Evolutionary conservation across 2,113 vertebrate genomes (phyloP).

Genomic region (Zosterops japonicus): DNA sequence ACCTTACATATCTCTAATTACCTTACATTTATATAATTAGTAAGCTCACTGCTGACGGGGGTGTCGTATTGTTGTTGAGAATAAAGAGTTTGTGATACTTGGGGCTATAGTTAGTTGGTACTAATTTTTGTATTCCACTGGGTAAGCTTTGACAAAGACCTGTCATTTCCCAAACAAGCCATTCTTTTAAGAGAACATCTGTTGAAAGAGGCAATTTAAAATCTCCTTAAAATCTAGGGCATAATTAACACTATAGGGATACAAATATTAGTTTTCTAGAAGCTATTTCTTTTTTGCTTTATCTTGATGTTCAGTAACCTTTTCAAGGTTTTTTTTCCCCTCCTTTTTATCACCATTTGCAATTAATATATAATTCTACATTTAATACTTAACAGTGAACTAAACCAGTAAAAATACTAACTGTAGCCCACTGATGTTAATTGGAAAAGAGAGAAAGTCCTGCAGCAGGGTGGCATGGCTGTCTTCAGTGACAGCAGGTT

Average conservation of each 20-base stretch:
- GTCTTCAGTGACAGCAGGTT: neutral
- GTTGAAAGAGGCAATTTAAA: slow-evolving; percentile 75
- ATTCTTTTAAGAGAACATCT: slow-evolving; percentile 75
- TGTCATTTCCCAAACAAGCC: slow-evolving; percentile 71
- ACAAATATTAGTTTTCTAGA: slow-evolving; percentile 76
- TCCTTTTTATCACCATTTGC: neutral
- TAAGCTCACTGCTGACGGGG: neutral
- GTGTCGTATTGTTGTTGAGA: neutral
- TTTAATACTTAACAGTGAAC: neutral
- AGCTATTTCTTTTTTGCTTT: slow-evolving; percentile 65
- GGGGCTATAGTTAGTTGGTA: slow-evolving; percentile 35
- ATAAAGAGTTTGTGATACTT: slow-evolving; percentile 36
- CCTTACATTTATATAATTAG: neutral
- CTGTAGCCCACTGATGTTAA: neutral
- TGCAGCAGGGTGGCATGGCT: neutral
- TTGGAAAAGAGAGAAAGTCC: neutral
- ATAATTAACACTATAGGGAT: slow-evolving; percentile 76
- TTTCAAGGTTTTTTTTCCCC: neutral
- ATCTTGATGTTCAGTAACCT: slow-evolving; percentile 57
- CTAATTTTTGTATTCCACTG: slow-evolving; percentile 72
- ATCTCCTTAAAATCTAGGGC: slow-evolving; percentile 73
- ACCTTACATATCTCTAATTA: neutral
- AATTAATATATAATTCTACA: neutral
- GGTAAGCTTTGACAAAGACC: slow-evolving; percentile 69
- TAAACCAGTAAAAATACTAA: neutral